A percentile compares a stretch with the other conserved stretches of the same genome.
phyloP scores from a whole-genome alignment of 2,113 vertebrate species.

The Actenoides lindsayi region DNA sequence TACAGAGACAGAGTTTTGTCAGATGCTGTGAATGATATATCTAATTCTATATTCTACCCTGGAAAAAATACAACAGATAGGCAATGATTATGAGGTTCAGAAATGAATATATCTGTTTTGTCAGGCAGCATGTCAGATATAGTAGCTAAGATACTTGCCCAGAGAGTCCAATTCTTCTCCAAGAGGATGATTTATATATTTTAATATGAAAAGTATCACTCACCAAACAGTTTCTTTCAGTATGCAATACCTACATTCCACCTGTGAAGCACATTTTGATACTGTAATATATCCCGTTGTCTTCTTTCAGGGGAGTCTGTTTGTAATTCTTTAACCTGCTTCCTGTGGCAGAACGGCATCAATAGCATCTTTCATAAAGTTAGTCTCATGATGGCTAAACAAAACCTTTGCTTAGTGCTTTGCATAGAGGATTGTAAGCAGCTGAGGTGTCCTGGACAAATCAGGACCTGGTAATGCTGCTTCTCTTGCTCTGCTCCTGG shows the following conservation, averaged over 20 bases:
- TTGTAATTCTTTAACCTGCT: conserved; percentile 9
- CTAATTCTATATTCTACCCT: conserved; percentile 17
- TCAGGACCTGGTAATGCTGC: background rate
- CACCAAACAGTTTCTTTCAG: background rate
- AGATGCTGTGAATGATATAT: background rate
- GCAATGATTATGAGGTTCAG: conserved; percentile 16
- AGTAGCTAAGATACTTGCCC: background rate
- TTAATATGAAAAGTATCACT: conserved; percentile 34
- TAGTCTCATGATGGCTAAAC: background rate
- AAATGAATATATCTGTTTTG: conserved; percentile 31
- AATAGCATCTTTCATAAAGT: background rate
- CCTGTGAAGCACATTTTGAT: background rate
- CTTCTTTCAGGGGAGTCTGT: conserved; percentile 1
- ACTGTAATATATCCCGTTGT: background rate
- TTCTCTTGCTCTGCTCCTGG: background rate
- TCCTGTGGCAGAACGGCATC: background rate
- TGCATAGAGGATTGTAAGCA: background rate
- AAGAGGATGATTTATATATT: conserved; percentile 11
- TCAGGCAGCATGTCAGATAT: conserved; percentile 11
- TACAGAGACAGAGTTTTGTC: background rate
- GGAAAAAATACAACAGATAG: conserved; percentile 29
- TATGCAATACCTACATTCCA: background rate
- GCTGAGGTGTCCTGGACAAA: background rate
- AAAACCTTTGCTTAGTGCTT: background rate
- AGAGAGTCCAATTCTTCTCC: background rate